These are phyloP conservation scores for Lycaon pictus DNA, from an alignment of 2,113 vertebrate species.

Conservation along the genomic window DNA sequence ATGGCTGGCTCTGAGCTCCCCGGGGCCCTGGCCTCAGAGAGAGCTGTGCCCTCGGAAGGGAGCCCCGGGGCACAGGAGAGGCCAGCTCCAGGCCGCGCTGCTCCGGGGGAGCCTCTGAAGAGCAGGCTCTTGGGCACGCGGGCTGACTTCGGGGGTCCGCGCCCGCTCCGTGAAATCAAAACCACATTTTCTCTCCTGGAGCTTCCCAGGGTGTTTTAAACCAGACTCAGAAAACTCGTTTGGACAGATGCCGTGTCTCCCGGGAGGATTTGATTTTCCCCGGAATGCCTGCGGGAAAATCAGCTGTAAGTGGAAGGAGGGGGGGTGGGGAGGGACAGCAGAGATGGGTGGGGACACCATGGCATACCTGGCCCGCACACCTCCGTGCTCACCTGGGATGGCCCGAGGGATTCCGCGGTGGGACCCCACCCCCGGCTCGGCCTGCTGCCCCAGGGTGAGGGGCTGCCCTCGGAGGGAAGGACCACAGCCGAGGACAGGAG, in stretches of 20 bases:
- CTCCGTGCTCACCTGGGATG: too few relatives aligned
- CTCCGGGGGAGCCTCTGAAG: background rate
- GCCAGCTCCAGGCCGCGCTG: background rate
- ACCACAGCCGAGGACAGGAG: background rate
- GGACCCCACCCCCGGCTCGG: too few relatives aligned
- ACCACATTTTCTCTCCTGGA: slow-evolving; percentile 54
- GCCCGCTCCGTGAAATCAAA: slow-evolving; percentile 57
- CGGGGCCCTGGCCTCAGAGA: background rate
- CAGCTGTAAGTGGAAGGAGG: background rate
- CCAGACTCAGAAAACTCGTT: slow-evolving; percentile 46
- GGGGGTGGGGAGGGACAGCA: background rate
- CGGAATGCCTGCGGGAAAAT: background rate
- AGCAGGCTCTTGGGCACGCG: background rate
- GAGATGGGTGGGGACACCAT: accelerated
- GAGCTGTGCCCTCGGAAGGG: background rate
- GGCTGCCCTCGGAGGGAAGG: background rate
- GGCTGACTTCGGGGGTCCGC: background rate
- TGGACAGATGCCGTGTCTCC: slow-evolving; percentile 10
- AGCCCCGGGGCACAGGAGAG: background rate
- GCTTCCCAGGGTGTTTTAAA: slow-evolving; percentile 24
- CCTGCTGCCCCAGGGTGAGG: too few relatives aligned
- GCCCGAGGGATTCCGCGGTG: too few relatives aligned
- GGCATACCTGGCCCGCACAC: too few relatives aligned
- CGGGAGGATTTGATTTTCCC: background rate
- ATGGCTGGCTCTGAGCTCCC: background rate